phyloP scores from a whole-genome alignment of 2,888 invertebrate species.

The Pseudococcus jackbeardsleyi region DNA sequence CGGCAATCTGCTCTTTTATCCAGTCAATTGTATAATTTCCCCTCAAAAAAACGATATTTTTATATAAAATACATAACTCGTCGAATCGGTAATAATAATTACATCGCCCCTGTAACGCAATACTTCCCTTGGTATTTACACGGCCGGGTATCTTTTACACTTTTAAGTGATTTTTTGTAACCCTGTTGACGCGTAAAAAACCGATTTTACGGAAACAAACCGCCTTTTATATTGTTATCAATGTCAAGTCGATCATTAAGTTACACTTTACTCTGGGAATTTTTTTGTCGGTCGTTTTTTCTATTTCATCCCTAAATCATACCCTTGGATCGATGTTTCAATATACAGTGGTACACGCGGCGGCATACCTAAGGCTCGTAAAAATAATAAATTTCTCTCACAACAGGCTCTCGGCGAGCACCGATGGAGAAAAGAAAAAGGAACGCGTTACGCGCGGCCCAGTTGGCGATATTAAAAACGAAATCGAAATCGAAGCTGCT shows the following conservation, averaged over 20 bases:
- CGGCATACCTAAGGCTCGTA: constrained; percentile 43
- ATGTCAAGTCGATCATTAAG: constrained; percentile 59
- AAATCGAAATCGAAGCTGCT: constrained; percentile 45
- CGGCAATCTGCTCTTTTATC: background rate
- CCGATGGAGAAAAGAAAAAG: constrained; percentile 16
- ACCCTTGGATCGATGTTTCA: constrained; percentile 23
- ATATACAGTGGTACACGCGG: constrained; percentile 22
- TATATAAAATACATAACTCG: background rate
- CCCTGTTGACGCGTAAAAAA: constrained; percentile 62
- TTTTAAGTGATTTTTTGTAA: constrained; percentile 58
- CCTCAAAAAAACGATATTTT: constrained; percentile 39
- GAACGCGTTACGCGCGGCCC: constrained; percentile 22
- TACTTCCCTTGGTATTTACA: constrained; percentile 55
- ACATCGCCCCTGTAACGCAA: constrained; percentile 59
- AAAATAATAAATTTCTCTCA: constrained; percentile 45
- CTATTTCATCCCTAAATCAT: constrained; percentile 29
- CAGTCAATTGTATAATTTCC: constrained; percentile 42
- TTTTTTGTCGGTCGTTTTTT: background rate
- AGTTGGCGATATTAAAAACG: constrained; percentile 50
- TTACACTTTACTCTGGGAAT: constrained; percentile 55
- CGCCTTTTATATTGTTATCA: constrained; percentile 61
- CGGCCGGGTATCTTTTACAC: constrained; percentile 58
- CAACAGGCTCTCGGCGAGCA: background rate
- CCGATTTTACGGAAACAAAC: constrained; percentile 63
- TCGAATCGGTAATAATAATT: constrained; percentile 46